These are phyloP conservation scores for Scartelaos histophorus DNA, from an alignment of 2,113 vertebrate species.

Conservation along the genomic window DNA sequence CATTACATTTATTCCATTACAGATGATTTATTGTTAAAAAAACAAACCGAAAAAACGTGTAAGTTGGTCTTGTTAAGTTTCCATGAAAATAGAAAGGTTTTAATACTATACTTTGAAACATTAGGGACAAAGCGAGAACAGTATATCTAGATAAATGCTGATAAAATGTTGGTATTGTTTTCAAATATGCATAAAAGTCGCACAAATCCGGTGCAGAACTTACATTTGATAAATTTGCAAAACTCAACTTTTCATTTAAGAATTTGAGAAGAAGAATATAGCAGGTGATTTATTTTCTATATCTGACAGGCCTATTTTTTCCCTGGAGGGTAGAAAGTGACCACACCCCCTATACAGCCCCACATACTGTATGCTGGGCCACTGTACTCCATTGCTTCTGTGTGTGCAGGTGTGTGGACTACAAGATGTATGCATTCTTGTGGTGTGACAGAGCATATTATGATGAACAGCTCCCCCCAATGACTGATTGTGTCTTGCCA, in stretches of 20 bases:
- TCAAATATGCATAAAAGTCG: too few species aligned
- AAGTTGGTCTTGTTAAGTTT: too few species aligned
- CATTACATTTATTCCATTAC: too few species aligned
- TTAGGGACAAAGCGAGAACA: too few species aligned
- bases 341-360: neutral
- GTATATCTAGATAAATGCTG: neutral
- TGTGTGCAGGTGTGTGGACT: slow-evolving; percentile 38
- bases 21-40: too few species aligned
- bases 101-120: too few species aligned
- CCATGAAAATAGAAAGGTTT: too few species aligned
- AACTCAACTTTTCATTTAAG: neutral
- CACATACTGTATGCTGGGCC: neutral
- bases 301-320: neutral
- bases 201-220: too few species aligned
- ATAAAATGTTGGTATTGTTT: neutral
- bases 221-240: neutral
- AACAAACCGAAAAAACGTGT: too few species aligned
- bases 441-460: slow-evolving; percentile 63
- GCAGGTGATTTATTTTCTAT: neutral
- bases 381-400: neutral
- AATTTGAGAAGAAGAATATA: neutral
- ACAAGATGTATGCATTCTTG: slow-evolving; percentile 58
- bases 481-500: slow-evolving; percentile 69
- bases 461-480: slow-evolving; percentile 69
- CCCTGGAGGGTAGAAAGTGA: slow-evolving; percentile 6